Conservation (phyloP, 2,797 vertebrate species). For the Gymnothorax javanicus region DNA sequence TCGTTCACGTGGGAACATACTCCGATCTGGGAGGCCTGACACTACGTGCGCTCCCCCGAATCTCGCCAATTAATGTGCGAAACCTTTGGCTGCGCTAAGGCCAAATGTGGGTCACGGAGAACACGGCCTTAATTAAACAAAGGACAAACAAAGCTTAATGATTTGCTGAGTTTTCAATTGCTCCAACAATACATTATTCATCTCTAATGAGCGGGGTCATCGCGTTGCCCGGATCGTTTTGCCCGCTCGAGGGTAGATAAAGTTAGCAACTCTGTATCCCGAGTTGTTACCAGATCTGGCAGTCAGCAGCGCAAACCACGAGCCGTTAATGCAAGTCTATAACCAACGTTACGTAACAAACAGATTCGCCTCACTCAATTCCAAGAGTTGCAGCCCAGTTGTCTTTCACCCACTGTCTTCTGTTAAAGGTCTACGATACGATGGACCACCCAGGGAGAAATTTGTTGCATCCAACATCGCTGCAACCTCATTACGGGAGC, state of each 20-base stretch:
- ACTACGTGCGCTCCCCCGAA: conserved; percentile 71
- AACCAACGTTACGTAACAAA: conserved; percentile 70
- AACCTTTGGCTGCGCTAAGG: conserved; percentile 69
- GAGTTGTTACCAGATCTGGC: conserved; percentile 55
- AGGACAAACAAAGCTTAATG: conserved; percentile 80
- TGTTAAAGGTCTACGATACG: conserved; percentile 72
- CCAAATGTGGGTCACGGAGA: conserved; percentile 74
- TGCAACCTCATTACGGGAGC: conserved; percentile 71
- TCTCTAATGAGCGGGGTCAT: conserved; percentile 77
- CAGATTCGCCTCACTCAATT: conserved; percentile 58
- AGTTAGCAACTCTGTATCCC: conserved; percentile 69
- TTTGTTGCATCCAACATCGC: conserved; percentile 61
- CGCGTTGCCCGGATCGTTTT: conserved; percentile 69
- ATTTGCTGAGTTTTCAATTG: conserved; percentile 64
- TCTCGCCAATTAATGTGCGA: conserved; percentile 68
- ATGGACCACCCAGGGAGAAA: conserved; percentile 72
- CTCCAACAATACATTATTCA: conserved; percentile 78
- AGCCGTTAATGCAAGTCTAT: conserved; percentile 55
- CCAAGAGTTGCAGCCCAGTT: conserved; percentile 67
- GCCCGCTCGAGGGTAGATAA: conserved; percentile 62
- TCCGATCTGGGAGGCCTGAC: conserved; percentile 45
- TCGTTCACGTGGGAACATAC: conserved; percentile 28
- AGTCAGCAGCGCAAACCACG: conserved; percentile 63
- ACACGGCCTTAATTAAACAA: conserved; percentile 75
- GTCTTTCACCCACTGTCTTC: conserved; percentile 50